phyloP scores from a whole-genome alignment of 2,113 vertebrate genomes.

The Amphilophus citrinellus region DNA sequence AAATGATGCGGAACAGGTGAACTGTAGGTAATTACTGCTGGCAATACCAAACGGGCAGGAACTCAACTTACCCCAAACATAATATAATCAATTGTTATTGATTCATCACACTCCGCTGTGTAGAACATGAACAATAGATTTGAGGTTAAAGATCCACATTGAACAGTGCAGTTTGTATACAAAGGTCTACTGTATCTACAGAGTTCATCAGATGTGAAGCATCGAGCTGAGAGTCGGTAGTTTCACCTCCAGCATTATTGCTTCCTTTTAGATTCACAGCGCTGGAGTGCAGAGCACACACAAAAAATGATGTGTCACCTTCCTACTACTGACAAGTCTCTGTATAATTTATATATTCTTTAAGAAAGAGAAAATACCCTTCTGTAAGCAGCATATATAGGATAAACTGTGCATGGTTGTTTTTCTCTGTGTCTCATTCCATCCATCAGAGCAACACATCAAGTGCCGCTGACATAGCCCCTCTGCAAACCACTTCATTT shows the following conservation, averaged over 20 bases:
- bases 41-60: background rate
- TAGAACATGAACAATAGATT: background rate
- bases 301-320: background rate
- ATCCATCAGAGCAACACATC: slow-evolving; percentile 19
- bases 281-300: background rate
- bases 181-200: background rate
- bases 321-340: background rate
- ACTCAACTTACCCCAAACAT: background rate
- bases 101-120: background rate
- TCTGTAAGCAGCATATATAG: background rate
- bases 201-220: background rate
- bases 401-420: slow-evolving; percentile 7
- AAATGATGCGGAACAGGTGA: background rate
- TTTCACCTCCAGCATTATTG: background rate
- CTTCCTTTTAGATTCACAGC: background rate
- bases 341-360: slow-evolving; percentile 1
- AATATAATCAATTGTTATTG: background rate
- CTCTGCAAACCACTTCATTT: slow-evolving; percentile 38
- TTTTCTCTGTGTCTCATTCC: slow-evolving; percentile 3
- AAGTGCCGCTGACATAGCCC: background rate
- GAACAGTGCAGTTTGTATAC: background rate
- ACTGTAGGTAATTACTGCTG: background rate
- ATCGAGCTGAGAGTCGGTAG: background rate
- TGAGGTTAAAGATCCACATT: background rate
- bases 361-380: background rate